Base-by-base conservation (phyloP, 2,797 vertebrate species). In the Tinamus major region DNA sequence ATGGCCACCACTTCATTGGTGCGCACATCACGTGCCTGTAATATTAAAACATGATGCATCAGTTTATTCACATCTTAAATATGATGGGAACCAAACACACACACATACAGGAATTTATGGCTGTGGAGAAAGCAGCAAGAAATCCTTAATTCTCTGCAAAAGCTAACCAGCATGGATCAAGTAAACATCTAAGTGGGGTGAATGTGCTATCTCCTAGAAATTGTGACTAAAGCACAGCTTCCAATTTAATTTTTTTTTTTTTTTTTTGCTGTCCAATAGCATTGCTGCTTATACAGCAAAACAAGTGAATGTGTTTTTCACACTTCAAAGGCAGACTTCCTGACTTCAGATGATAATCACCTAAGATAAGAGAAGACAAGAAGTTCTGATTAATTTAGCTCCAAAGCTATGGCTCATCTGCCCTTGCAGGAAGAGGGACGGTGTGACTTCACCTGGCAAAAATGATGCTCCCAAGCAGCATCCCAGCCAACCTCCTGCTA, bases 1-100 rank as follows among this genome's bases (percentile, higher is more conserved):
- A 99, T 99, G 97, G 99, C 99, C 98, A 99, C 99, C 98, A 99
- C 99, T 98, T 99, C 99, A 93, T 99, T 99, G 96, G 99, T 99
- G 95, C 98, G 99, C 94, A 99, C 98, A 98, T 99, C 98, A 91
- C 98, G 98, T 97, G 99, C 99, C 99, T 99, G 97, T 33, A 94
- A 96, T 15, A 35, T 2, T 23, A 93, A 92, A 69, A 95, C 65
- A 91, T 0, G 31, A 78, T 12, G 39, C 31, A 87, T 92, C 51
- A 95, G 24, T 39, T 64, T 46, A 87, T 82, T n/a, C 95, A 92
- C 17, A 53, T 35, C 75, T 7, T 11, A 17, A 33, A 2, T 0
- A 21, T 65, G 29, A 78, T 6, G 12, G 10, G 86, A 90, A 75
- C 6, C 58, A 93, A 63, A 83, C 5, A 29, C 49, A 27, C 33